phyloP scores from a whole-genome alignment of 2,113 vertebrate species.

The Epinephelus fuscoguttatus region DNA sequence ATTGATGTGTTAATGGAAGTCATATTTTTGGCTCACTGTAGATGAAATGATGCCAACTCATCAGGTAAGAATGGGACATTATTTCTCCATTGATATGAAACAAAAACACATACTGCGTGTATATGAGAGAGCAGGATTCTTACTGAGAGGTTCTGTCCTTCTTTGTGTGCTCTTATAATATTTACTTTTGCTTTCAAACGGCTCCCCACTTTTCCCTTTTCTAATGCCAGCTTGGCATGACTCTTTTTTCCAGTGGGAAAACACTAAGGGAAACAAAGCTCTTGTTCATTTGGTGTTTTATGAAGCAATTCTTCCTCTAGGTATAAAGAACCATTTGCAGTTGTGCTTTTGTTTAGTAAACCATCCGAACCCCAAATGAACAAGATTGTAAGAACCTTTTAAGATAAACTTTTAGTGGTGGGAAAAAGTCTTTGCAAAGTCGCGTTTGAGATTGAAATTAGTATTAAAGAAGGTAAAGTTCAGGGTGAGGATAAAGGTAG shows the following conservation, averaged over 20 bases:
- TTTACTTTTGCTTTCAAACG: neutral
- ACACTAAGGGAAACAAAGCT: slow-evolving; percentile 15
- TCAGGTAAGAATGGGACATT: neutral
- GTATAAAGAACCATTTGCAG: neutral
- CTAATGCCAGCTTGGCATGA: slow-evolving; percentile 13
- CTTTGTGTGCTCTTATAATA: neutral
- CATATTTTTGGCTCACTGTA: neutral
- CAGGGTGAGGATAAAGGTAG: neutral
- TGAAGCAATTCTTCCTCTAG: slow-evolving; percentile 14
- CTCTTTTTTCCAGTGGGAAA: slow-evolving; percentile 34
- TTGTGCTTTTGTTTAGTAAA: slow-evolving; percentile 4
- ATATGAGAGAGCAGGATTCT: neutral
- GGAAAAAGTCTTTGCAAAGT: neutral
- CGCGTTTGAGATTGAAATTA: neutral
- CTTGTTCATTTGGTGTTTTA: slow-evolving; percentile 43
- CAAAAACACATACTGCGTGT: neutral
- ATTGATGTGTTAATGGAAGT: neutral
- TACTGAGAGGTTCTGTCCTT: neutral
- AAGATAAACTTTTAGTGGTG: neutral
- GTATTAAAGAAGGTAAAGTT: neutral
- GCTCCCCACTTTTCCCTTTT: neutral
- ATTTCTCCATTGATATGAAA: neutral
- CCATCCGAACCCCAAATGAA: neutral
- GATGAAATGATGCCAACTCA: neutral
- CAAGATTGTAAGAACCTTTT: neutral